A percentile compares a stretch with the other conserved stretches of the same genome.
Evolutionary conservation across 1,140 invertebrate genomes (phyloP).

Genomic region (Harlomillsia oculata): DNA sequence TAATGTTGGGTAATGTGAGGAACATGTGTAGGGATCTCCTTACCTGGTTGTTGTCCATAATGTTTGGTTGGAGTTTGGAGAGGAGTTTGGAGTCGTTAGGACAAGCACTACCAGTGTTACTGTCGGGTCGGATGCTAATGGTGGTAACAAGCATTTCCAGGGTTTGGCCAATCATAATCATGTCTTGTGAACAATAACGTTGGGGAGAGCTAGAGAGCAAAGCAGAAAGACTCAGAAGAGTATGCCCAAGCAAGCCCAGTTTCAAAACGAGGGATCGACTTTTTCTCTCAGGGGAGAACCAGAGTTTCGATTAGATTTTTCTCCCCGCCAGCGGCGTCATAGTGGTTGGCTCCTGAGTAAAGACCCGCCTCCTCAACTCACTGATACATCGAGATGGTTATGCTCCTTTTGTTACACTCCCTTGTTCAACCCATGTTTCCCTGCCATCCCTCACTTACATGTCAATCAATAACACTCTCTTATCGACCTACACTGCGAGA

Average conservation of each 20-base stretch:
- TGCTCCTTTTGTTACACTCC: conserved; percentile 33
- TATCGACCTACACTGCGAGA: conserved; percentile 27
- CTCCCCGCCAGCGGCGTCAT: conserved; percentile 27
- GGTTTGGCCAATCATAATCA: conserved; percentile 37
- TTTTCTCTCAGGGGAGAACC: conserved; percentile 30
- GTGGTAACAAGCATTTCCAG: conserved; percentile 36
- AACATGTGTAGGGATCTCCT: conserved; percentile 27
- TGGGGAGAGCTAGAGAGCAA: conserved; percentile 5
- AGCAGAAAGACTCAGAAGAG: too few relatives aligned
- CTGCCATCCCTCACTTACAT: conserved; percentile 24
- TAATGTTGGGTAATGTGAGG: conserved; percentile 29
- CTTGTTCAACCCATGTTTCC: conserved; percentile 24
- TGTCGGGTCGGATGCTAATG: conserved; percentile 36
- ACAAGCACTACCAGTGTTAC: conserved; percentile 34
- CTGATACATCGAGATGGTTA: conserved; percentile 33
- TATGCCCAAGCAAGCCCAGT: too few relatives aligned
- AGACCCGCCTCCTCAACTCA: conserved; percentile 26
- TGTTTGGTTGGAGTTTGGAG: conserved; percentile 16
- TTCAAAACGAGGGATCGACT: conserved; percentile 20
- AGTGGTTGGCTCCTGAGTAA: conserved; percentile 27
- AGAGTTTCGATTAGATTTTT: conserved; percentile 25
- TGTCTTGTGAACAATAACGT: conserved; percentile 34
- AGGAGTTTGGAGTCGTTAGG: conserved; percentile 27
- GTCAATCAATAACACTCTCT: conserved; percentile 36
- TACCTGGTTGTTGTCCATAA: conserved; percentile 27